These are phyloP conservation scores for Bucco capensis DNA, from an alignment of 2,113 vertebrate species.

Conservation along the genomic window DNA sequence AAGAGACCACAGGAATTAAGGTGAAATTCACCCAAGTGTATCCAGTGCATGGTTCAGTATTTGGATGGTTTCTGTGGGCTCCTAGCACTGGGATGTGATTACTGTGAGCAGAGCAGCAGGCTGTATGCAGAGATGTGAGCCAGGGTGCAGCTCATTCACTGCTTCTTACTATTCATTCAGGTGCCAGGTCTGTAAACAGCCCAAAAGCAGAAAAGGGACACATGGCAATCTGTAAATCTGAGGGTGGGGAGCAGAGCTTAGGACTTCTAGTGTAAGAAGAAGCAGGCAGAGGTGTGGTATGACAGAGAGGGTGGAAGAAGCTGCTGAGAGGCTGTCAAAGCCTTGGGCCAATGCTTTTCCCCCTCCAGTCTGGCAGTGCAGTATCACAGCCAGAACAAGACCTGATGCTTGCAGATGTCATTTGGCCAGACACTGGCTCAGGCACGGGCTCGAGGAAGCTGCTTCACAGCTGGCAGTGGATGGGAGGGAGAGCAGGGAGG, in stretches of 20 bases:
- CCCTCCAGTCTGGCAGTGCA: not conserved
- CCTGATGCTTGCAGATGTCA: not conserved
- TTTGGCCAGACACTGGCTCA: not conserved
- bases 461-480: not conserved
- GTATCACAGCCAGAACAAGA: not conserved
- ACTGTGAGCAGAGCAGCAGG: not conserved
- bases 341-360: not conserved
- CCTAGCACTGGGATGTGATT: not conserved
- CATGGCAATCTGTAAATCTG: not conserved
- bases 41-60: not conserved
- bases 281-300: not conserved
- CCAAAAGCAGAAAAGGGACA: not conserved
- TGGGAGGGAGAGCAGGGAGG: not conserved
- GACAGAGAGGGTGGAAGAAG: not conserved
- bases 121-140: not conserved
- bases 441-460: not conserved
- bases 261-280: not conserved
- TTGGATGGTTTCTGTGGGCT: not conserved
- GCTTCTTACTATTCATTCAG: not conserved
- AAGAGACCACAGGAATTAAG: fast-evolving
- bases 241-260: not conserved
- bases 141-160: not conserved
- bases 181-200: not conserved
- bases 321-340: not conserved
- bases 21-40: not conserved